phyloP scores from a whole-genome alignment of 2,888 invertebrate genomes.

The Tenthredo distinguenda region DNA sequence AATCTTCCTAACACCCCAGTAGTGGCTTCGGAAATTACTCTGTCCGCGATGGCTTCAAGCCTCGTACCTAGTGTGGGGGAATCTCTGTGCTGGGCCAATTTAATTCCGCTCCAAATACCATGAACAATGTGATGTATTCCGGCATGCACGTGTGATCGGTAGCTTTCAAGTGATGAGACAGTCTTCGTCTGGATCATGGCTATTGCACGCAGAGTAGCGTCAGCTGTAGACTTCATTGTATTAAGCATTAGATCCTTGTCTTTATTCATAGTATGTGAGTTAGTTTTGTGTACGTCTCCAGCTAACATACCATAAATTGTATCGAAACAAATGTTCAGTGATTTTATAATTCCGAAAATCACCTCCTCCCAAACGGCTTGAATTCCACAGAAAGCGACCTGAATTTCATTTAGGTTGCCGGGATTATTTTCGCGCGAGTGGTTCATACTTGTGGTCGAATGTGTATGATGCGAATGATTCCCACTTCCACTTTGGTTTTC shows the following conservation, averaged over 20 bases:
- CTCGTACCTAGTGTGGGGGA: neutral
- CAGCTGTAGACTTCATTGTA: neutral
- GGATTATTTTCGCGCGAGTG: neutral
- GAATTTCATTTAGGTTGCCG: neutral
- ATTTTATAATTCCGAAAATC: neutral
- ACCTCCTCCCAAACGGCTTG: neutral
- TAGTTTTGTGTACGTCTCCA: too few relatives aligned
- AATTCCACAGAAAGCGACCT: neutral
- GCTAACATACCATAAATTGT: neutral
- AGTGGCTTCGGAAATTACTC: neutral
- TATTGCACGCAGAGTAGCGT: neutral
- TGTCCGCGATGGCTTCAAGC: neutral
- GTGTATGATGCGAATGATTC: neutral
- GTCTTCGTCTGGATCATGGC: neutral
- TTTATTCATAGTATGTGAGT: neutral
- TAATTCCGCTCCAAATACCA: neutral
- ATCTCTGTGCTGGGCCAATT: neutral
- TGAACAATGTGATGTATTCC: neutral
- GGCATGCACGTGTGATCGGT: neutral
- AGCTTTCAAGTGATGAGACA: neutral
- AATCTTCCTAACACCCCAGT: neutral
- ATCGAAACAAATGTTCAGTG: neutral
- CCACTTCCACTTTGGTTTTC: neutral
- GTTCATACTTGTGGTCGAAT: neutral
- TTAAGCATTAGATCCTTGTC: neutral